These are phyloP conservation scores for Drosophila subsilvestris DNA, from an alignment of 2,888 invertebrate species.

Conservation along the genomic window DNA sequence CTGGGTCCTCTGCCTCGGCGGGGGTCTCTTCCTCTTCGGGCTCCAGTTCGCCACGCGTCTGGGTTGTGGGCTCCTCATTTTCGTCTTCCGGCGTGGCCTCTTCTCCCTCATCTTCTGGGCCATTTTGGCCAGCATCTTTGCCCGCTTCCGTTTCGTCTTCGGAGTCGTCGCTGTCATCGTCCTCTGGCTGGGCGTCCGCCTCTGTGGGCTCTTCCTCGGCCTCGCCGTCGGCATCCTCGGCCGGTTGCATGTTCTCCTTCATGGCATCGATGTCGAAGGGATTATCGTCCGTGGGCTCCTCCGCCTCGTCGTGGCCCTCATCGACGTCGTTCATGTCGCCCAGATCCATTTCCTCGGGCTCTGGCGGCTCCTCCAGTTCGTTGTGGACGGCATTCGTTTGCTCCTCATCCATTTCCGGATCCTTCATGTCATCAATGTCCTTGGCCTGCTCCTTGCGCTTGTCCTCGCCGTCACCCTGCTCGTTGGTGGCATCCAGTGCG, in stretches of 20 bases:
- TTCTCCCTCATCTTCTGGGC: slow-evolving; percentile 82
- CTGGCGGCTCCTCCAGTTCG: slow-evolving; percentile 90
- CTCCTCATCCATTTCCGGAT: slow-evolving; percentile 91
- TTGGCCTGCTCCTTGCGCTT: slow-evolving; percentile 85
- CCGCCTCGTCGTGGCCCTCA: slow-evolving; percentile 87
- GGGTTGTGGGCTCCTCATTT: slow-evolving; percentile 85
- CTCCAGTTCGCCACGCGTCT: slow-evolving; percentile 81
- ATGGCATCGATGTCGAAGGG: slow-evolving; percentile 93
- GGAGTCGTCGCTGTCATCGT: slow-evolving; percentile 86
- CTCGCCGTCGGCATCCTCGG: slow-evolving; percentile 79
- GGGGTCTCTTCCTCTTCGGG: slow-evolving; percentile 67
- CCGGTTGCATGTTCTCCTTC: slow-evolving; percentile 86
- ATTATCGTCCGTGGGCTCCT: slow-evolving; percentile 87
- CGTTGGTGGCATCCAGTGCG: slow-evolving; percentile 82
- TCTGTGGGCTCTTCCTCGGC: slow-evolving; percentile 82
- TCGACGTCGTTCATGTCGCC: slow-evolving; percentile 94
- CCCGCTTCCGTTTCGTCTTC: slow-evolving; percentile 81
- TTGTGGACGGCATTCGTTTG: slow-evolving; percentile 93
- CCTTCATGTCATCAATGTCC: slow-evolving; percentile 93
- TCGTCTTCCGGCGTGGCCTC: slow-evolving; percentile 85
- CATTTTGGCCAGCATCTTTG: slow-evolving; percentile 74
- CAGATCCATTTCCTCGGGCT: slow-evolving; percentile 94
- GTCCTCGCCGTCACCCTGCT: slow-evolving; percentile 70
- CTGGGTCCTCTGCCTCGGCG: slow-evolving; percentile 75
- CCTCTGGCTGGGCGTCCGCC: slow-evolving; percentile 84